phyloP scores from a whole-genome alignment of 1,140 invertebrate genomes.

The Trichonephila inaurata region DNA sequence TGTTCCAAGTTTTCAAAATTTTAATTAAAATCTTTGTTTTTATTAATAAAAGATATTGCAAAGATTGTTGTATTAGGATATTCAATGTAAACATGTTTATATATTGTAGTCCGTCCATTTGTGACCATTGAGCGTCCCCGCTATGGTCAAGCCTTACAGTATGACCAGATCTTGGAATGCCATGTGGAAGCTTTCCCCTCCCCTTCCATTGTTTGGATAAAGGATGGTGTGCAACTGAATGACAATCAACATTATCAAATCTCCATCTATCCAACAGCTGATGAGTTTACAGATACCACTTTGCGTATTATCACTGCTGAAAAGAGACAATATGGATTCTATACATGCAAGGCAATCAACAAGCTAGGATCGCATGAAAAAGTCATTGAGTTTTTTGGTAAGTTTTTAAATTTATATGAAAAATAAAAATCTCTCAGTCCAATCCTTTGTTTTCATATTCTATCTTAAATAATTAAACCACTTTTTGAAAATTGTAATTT shows the following conservation, averaged over 20 bases:
- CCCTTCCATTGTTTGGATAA: slow-evolving; percentile 92
- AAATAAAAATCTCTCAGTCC: too few relatives aligned
- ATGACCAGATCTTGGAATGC: slow-evolving; percentile 95
- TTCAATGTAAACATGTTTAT: too few relatives aligned
- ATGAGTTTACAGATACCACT: slow-evolving; percentile 94
- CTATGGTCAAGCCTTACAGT: slow-evolving; percentile 92
- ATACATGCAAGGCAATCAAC: slow-evolving; percentile 92
- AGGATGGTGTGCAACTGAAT: slow-evolving; percentile 87
- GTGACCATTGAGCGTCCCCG: slow-evolving; percentile 86
- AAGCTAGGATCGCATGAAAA: slow-evolving; percentile 91
- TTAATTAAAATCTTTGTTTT: too few relatives aligned
- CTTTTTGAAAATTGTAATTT: too few relatives aligned
- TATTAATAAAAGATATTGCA: background rate
- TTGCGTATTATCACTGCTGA: slow-evolving; percentile 93
- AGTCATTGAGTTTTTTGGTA: slow-evolving; percentile 90
- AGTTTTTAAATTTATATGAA: slow-evolving; percentile 79
- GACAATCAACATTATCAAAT: slow-evolving; percentile 94
- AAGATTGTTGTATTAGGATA: background rate
- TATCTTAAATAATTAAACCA: too few relatives aligned
- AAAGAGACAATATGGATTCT: slow-evolving; percentile 92
- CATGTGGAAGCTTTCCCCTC: slow-evolving; percentile 95
- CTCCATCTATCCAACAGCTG: slow-evolving; percentile 92
- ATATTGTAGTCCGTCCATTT: slow-evolving; percentile 85
- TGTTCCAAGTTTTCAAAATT: too few relatives aligned
- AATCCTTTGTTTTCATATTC: too few relatives aligned